Evolutionary conservation across 2,888 invertebrate species (phyloP).

Genomic region (Autographa pulchrina): DNA sequence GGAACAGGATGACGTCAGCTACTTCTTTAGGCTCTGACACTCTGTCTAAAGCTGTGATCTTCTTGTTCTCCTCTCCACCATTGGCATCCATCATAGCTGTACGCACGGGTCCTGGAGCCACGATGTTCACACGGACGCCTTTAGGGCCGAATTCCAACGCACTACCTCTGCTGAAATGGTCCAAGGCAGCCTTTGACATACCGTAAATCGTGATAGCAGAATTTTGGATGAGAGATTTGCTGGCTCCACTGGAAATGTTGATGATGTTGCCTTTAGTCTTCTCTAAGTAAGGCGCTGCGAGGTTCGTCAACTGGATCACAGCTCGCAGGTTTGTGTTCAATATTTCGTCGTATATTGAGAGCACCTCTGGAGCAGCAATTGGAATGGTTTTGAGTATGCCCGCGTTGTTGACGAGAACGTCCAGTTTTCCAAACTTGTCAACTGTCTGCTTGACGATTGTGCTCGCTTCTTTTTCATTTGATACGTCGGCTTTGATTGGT

Average conservation of each 20-base stretch:
- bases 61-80: neutral
- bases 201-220: slow-evolving; percentile 79
- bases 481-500: slow-evolving; percentile 60
- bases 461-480: slow-evolving; percentile 57
- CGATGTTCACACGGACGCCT: slow-evolving; percentile 91
- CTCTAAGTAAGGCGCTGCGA: neutral
- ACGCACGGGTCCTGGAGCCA: slow-evolving; percentile 93
- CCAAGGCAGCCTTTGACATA: slow-evolving; percentile 93
- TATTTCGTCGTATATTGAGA: slow-evolving; percentile 32
- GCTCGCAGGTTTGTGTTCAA: slow-evolving; percentile 23
- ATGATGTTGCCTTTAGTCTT: slow-evolving; percentile 32
- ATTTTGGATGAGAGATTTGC: neutral
- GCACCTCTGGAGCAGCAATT: neutral
- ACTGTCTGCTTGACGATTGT: slow-evolving; percentile 59
- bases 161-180: slow-evolving; percentile 92
- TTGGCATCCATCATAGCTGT: slow-evolving; percentile 54
- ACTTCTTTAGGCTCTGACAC: slow-evolving; percentile 68
- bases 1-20: slow-evolving; percentile 56
- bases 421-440: slow-evolving; percentile 60
- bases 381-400: slow-evolving; percentile 37
- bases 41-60: neutral
- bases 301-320: slow-evolving; percentile 20
- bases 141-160: slow-evolving; percentile 91
- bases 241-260: slow-evolving; percentile 22
- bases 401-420: slow-evolving; percentile 68